phyloP scores from a whole-genome alignment of 2,797 vertebrate genomes.

The Peromyscus nudipes region DNA sequence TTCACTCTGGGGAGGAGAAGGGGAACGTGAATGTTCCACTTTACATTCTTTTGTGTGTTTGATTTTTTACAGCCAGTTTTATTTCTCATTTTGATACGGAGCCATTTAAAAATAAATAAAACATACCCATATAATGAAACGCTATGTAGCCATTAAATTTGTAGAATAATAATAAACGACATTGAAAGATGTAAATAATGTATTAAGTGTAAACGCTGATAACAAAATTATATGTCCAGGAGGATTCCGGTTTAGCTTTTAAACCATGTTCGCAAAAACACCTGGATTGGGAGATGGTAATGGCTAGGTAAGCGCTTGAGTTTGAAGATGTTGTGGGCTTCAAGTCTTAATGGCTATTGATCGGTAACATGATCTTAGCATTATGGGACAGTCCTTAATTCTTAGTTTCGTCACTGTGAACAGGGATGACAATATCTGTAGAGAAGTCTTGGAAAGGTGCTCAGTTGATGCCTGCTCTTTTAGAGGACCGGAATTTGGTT shows the following conservation, averaged over 20 bases:
- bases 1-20: background rate
- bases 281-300: background rate
- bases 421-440: background rate
- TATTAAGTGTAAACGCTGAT: conserved; percentile 47
- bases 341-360: background rate
- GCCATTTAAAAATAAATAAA: conserved; percentile 72
- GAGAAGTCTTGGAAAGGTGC: background rate
- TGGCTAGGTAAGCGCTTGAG: background rate
- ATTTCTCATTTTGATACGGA: conserved; percentile 61
- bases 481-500: background rate
- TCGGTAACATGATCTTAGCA: background rate
- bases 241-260: conserved; percentile 25
- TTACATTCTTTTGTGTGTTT: conserved; percentile 22
- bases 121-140: conserved; percentile 60
- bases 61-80: conserved; percentile 60
- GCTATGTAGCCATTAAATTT: conserved; percentile 43
- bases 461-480: background rate
- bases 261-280: conserved; percentile 36
- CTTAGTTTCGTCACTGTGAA: background rate
- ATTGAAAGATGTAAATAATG: conserved; percentile 54
- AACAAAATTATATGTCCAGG: background rate
- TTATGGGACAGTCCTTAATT: background rate
- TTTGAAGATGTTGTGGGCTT: background rate
- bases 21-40: background rate
- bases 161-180: conserved; percentile 56